Evolutionary conservation across 2,888 invertebrate genomes (phyloP), one percentile per base, ranked within the genome.

Genomic region (Synergus gifuensis): DNA sequence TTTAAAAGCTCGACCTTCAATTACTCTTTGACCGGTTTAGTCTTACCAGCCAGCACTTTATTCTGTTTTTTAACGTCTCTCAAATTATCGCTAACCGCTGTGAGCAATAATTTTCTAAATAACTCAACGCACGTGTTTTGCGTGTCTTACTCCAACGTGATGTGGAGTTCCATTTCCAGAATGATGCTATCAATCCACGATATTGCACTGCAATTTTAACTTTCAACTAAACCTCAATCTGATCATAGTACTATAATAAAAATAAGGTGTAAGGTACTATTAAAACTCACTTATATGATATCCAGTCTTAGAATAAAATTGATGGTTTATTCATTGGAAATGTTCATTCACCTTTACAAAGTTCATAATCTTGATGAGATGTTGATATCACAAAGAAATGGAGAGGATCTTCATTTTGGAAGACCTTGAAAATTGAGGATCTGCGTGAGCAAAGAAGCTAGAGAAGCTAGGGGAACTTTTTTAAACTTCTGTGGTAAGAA

Each of bases 41-140:
- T 42, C 22, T 62, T 14, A 42, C 66, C 66, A 42, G n/a, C 18
- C 9, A 44, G 2, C 5, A 44, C 44, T 67, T 66, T 42, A 18
- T 66, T 42, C 18, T 16, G 18, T 40, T 66, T 42, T 42, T 18
- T 9, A 66, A 42, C 4, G 42, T n/a, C 67, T 49, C 46, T 18
- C 7, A 12, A 44, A 46, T 67, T 49, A 49, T 69, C 49, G 28
- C 42, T 46, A 67, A 4, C 16, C 36, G 54, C 73, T 40, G 7
- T 36, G 36, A 36, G 36, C 36, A 36, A 11, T 36, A 73, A 73
- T n/a, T 49, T 54, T 36, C 36, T 54, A 73, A 54, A 73, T 54
- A 73, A 73, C 22, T 5, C 69, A 69, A 69, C 54, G 54, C 73
- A 73, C 73, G 54, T 73, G 69, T 69, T 28, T 36, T 36, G 28